Evolutionary conservation across 1,140 invertebrate genomes (phyloP).

Genomic region (Conus betulinus): DNA sequence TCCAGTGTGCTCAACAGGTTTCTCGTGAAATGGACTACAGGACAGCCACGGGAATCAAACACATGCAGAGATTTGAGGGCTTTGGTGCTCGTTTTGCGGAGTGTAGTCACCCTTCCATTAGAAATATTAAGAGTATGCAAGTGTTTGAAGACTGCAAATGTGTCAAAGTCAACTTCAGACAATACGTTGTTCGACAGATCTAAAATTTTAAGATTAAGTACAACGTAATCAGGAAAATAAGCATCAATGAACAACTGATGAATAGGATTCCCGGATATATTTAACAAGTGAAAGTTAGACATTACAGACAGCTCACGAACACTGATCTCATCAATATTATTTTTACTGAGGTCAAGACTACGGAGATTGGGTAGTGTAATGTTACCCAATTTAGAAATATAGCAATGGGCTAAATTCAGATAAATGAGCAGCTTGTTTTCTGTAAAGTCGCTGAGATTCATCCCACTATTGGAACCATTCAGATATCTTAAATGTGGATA

Average conservation of each 20-base stretch:
- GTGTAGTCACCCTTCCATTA: too few species aligned
- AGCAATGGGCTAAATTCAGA: neutral
- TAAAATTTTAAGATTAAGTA: too few species aligned
- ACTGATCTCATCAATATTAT: neutral
- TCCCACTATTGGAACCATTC: neutral
- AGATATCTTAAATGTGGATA: neutral
- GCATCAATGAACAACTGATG: neutral
- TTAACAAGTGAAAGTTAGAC: neutral
- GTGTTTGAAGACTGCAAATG: too few species aligned
- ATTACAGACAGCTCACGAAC: neutral
- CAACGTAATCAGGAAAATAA: neutral
- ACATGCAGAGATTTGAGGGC: neutral
- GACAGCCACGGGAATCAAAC: conserved; percentile 8
- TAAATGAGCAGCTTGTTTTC: neutral
- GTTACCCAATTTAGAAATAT: neutral
- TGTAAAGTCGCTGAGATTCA: neutral
- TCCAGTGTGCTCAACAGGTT: neutral
- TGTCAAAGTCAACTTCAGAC: too few species aligned
- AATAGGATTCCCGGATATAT: neutral
- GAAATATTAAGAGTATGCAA: too few species aligned
- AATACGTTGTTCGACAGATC: too few species aligned
- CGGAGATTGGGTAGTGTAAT: neutral
- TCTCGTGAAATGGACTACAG: neutral
- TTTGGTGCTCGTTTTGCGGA: too few species aligned
- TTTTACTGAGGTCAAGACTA: neutral